Evolutionary conservation across 2,113 vertebrate species (phyloP).

Genomic region (Plecturocebus donacophilus): DNA sequence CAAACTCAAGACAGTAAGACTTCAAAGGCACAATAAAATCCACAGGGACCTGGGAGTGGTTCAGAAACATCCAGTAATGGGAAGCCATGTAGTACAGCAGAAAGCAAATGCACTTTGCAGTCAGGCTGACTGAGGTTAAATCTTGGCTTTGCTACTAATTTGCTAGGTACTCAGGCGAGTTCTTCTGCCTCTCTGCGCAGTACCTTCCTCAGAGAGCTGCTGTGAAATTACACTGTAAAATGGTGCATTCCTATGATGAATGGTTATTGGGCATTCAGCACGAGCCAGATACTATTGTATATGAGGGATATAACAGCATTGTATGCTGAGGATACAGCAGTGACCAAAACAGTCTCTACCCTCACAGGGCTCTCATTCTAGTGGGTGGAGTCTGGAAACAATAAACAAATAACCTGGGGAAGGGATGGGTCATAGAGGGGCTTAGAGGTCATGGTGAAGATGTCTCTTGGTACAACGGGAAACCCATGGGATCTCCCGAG

Average conservation of each 20-base stretch:
- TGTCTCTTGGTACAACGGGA: rapidly evolving
- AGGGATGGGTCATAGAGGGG: not conserved
- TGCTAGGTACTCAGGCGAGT: not conserved
- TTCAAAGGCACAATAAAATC: not conserved
- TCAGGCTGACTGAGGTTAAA: not conserved
- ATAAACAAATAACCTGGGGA: not conserved
- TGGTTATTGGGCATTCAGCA: not conserved
- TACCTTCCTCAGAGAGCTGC: not conserved
- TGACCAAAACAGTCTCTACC: not conserved
- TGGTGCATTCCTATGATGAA: too few species aligned
- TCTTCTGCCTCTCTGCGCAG: not conserved
- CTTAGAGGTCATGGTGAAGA: too few species aligned
- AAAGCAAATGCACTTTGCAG: not conserved
- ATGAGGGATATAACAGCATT: too few species aligned
- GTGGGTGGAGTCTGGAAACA: not conserved
- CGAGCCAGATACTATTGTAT: not conserved
- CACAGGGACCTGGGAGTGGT: not conserved
- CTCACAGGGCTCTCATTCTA: too few species aligned
- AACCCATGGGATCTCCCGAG: not conserved
- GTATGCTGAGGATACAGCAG: not conserved
- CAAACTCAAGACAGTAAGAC: not conserved
- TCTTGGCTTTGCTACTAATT: not conserved
- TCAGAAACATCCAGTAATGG: not conserved
- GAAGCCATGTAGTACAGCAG: not conserved
- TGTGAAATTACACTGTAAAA: not conserved